Percentiles rank a stretch among this genome's conserved stretches.
These are phyloP conservation scores for Phoronis australis DNA, from an alignment of 2,888 invertebrate species.

Conservation along the genomic window DNA sequence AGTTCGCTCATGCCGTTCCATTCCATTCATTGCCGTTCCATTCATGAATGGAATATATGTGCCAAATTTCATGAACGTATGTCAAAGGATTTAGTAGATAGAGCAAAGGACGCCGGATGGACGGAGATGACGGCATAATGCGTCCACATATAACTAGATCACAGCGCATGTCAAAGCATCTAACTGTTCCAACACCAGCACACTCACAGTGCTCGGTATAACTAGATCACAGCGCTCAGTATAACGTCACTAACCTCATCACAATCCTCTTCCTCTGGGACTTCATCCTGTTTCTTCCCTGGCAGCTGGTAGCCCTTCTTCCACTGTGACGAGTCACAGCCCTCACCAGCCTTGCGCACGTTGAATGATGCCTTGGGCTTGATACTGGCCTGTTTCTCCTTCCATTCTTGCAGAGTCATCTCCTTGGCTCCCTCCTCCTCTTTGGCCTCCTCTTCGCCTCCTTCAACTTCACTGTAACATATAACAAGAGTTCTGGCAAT, in stretches of 20 bases:
- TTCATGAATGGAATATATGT: too few species aligned
- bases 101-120: too few species aligned
- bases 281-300: slow-evolving; percentile 66
- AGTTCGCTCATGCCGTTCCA: too few species aligned
- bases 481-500: not conserved
- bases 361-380: slow-evolving; percentile 83
- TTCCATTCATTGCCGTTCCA: too few species aligned
- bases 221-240: slow-evolving; percentile 4
- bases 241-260: slow-evolving; percentile 17
- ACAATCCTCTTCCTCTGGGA: slow-evolving; percentile 55
- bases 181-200: too few species aligned
- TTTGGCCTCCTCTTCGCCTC: slow-evolving; percentile 16
- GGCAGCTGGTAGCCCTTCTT: slow-evolving; percentile 49
- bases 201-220: too few species aligned
- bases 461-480: not conserved
- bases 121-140: too few species aligned
- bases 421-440: slow-evolving; percentile 75
- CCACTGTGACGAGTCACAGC: slow-evolving; percentile 76
- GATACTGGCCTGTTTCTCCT: slow-evolving; percentile 70
- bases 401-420: slow-evolving; percentile 91
- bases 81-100: too few species aligned
- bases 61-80: too few species aligned
- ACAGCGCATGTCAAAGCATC: too few species aligned
- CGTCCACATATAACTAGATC: too few species aligned
- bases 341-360: slow-evolving; percentile 88